Base-by-base conservation (phyloP, 2,888 invertebrate species). In the Lordiphosa andalusiaca region DNA sequence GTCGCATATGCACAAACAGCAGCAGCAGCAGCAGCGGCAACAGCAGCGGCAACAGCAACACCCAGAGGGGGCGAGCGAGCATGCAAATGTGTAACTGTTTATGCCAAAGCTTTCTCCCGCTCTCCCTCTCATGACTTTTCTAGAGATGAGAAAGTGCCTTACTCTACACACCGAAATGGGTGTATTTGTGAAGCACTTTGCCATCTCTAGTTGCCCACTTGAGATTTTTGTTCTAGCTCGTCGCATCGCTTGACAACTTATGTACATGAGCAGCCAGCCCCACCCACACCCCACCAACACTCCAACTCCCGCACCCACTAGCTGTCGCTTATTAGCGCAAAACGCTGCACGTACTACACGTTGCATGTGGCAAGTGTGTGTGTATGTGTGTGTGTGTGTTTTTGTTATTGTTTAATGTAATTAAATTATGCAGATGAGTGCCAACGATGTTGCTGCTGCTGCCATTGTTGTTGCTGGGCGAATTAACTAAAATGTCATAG, bases 351-450 rank as follows among this genome's bases (percentile, higher is more conserved):
- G 84, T 76, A 55, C 47, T 39, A 23, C 23, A 42, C 47, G 46
- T 35, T 42, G 57, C 53, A 55, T 48, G 60, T 49, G 60, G 57
- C 53, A 55, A 46, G 60, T 49, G 60, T 52, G 54, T 42, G 50
- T 16, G 16, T 42, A 47, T 16, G 16, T 16, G 16, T 23, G 41
- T 33, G 48, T 7, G 48, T 25, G 51, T 47, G 59, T 59, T 66
- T 70, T 66, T 77, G 82, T 77, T 84, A 76, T 77, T 77, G 82
- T 80, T 76, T 53, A 84, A 77, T 73, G 74, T 84, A 81, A 77
- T 77, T 84, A 84, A 77, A 84, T 77, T 77, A 76, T 83, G 76
- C 76, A 76, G 84, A 83, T 76, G 76, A 83, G 76, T 76, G 78
- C 61, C 73, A 67, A 62, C 70, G 80, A 65, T 54, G 60, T 41